A percentile compares a stretch with the other conserved stretches of the same genome.
Conservation (phyloP, 2,113 vertebrate genomes). For the Cygnus buccinator region DNA sequence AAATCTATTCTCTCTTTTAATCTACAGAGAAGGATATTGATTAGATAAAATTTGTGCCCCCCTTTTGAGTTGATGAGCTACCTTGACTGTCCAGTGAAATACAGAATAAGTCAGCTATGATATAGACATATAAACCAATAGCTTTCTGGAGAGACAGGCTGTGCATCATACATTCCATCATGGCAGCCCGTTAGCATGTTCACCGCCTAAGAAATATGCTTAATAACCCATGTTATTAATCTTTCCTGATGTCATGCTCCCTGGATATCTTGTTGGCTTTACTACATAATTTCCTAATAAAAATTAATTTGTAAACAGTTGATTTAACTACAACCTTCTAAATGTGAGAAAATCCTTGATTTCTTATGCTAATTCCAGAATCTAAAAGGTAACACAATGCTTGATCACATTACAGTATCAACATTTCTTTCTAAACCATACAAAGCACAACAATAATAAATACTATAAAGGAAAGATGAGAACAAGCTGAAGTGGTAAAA, state of each 20-base stretch:
- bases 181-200: conserved; percentile 55
- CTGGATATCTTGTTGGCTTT: background rate
- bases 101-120: conserved; percentile 49
- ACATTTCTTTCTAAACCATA: background rate
- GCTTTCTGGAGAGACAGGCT: conserved; percentile 27
- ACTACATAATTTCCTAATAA: background rate
- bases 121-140: conserved; percentile 57
- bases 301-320: background rate
- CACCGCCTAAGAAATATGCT: background rate
- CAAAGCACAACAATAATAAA: background rate
- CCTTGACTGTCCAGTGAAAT: background rate
- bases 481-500: background rate
- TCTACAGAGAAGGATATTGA: conserved; percentile 38
- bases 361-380: background rate
- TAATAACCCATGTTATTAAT: background rate
- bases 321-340: background rate
- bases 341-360: background rate
- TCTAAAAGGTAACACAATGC: background rate
- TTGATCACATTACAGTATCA: background rate
- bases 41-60: conserved; percentile 50
- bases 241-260: background rate
- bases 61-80: conserved; percentile 16
- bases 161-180: conserved; percentile 17
- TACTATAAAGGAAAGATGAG: background rate
- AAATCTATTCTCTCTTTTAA: conserved; percentile 63